phyloP scores from a whole-genome alignment of 2,797 vertebrate genomes.

The Catharus ustulatus region DNA sequence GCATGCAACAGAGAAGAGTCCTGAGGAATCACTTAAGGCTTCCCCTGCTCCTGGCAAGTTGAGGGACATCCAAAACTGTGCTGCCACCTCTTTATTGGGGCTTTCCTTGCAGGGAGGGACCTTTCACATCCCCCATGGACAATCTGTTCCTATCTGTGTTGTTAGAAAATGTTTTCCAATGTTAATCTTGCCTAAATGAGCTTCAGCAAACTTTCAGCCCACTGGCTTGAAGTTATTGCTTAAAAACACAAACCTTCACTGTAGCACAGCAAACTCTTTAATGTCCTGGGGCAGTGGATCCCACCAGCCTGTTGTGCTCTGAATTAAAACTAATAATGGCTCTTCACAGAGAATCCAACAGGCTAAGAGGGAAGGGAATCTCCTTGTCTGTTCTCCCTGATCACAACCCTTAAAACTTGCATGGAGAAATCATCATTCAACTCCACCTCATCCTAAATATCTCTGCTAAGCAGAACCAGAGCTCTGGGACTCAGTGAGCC shows the following conservation, averaged over 20 bases:
- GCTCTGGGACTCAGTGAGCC: not conserved
- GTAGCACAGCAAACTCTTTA: not conserved
- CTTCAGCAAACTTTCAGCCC: not conserved
- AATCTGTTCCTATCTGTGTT: not conserved
- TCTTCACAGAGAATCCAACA: not conserved
- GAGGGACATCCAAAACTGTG: not conserved
- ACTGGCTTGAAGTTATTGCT: fast-evolving
- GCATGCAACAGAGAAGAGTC: not conserved
- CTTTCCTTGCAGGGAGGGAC: not conserved
- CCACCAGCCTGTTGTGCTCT: not conserved
- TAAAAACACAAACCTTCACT: not conserved
- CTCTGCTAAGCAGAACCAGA: not conserved
- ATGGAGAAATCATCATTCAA: not conserved
- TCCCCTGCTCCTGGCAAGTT: not conserved
- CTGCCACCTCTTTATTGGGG: not conserved
- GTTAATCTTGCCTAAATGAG: not conserved
- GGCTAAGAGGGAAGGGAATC: not conserved
- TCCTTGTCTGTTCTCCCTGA: not conserved
- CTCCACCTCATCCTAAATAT: not conserved
- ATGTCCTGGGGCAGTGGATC: not conserved
- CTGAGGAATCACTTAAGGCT: not conserved
- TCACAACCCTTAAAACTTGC: not conserved
- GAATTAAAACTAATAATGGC: not conserved
- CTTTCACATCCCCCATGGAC: fast-evolving
- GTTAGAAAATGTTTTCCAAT: not conserved